These are phyloP conservation scores for Linnaemya vulpina DNA, from an alignment of 2,888 invertebrate species.

Conservation along the genomic window DNA sequence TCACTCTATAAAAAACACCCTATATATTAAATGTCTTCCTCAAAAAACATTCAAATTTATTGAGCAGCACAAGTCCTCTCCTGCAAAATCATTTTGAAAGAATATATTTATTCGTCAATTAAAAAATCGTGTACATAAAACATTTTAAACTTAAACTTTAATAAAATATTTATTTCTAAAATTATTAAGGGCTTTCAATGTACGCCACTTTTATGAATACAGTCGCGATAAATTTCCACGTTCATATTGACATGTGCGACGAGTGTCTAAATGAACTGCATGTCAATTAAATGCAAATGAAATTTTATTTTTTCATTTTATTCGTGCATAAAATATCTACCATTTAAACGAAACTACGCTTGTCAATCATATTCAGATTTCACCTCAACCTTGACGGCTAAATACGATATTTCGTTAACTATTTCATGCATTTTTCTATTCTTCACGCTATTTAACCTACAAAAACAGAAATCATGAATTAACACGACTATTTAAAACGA, in stretches of 20 bases:
- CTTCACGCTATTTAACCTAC: conserved; percentile 44
- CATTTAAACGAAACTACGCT: conserved; percentile 6
- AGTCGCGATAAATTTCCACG: too few species aligned
- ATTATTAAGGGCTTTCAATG: neutral
- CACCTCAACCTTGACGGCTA: conserved; percentile 57
- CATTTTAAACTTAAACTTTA: too few species aligned
- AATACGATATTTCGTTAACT: conserved; percentile 6
- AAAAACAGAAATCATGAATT: conserved; percentile 29
- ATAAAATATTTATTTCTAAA: conserved; percentile 8
- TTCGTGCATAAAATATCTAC: conserved; percentile 20
- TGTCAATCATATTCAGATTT: conserved; percentile 54
- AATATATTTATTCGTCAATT: too few species aligned
- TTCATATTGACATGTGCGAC: too few species aligned
- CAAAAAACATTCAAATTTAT: too few species aligned
- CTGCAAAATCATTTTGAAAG: too few species aligned
- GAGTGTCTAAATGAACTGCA: neutral
- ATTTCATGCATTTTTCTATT: conserved; percentile 36
- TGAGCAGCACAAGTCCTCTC: too few species aligned
- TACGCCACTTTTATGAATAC: neutral
- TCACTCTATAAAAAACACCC: too few species aligned
- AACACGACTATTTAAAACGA: conserved; percentile 6
- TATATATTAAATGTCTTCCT: too few species aligned
- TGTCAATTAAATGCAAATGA: conserved; percentile 30
- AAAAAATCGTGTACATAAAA: too few species aligned
- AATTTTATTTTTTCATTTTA: conserved; percentile 6